Evolutionary conservation across 92 coral and sea anemone species (phyloP).

Genomic region (Parazoanthus swiftii): DNA sequence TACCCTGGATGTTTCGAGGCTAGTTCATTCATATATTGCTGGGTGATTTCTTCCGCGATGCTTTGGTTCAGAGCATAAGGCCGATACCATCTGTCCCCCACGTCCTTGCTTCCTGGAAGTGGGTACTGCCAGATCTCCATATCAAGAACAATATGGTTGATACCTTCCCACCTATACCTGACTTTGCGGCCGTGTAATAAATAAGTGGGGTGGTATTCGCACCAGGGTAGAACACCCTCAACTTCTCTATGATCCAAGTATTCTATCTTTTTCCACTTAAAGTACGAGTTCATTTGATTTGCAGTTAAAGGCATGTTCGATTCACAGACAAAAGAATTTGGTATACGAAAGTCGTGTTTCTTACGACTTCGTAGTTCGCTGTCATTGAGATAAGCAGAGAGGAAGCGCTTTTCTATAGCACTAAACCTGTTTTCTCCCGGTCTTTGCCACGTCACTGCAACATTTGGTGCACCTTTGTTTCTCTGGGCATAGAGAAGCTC

Average conservation of each 20-base stretch:
- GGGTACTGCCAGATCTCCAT: constrained; percentile 37
- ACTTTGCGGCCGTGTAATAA: not conserved
- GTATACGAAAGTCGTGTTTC: not conserved
- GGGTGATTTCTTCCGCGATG: constrained; percentile 24
- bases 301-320: not conserved
- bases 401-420: constrained; percentile 10
- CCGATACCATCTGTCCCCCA: constrained; percentile 32
- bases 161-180: constrained; percentile 21
- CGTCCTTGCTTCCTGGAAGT: not conserved
- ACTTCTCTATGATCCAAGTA: constrained; percentile 28
- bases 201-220: constrained; percentile 50
- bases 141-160: constrained; percentile 12
- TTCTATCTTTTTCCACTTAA: no score
- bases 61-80: constrained; percentile 45
- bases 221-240: constrained; percentile 11
- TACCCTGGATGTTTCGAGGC: constrained; percentile 46
- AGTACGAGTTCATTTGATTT: not conserved
- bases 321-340: constrained; percentile 6
- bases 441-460: constrained; percentile 31
- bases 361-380: not conserved
- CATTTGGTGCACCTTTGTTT: no score
- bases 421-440: constrained; percentile 38
- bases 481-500: no score
- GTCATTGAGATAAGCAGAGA: constrained; percentile 23
- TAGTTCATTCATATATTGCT: constrained; percentile 38